Conservation (phyloP, 2,113 vertebrate genomes). For the Fregetta grallaria region DNA sequence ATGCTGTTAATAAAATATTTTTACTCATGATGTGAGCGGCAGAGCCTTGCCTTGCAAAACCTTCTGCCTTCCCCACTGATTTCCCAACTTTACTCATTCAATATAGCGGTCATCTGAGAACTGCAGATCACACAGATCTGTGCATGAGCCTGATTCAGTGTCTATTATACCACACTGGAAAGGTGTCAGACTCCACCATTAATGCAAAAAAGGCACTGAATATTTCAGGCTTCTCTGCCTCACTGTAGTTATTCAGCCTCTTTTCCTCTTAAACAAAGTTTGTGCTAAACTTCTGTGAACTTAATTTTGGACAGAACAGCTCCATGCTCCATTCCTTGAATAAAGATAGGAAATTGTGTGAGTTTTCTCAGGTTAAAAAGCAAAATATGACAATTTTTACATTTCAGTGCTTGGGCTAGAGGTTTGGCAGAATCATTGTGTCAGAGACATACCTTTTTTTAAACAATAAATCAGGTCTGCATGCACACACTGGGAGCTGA, state of each 20-base stretch:
- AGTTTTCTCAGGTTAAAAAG: background rate
- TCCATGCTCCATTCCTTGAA: background rate
- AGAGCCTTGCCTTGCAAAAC: background rate
- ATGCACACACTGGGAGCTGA: background rate
- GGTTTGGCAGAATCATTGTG: background rate
- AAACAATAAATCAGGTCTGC: background rate
- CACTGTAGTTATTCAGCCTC: background rate
- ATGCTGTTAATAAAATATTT: background rate
- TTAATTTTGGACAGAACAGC: background rate
- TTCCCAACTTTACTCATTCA: background rate
- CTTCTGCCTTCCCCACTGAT: background rate
- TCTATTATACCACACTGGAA: fast-evolving
- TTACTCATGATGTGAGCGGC: background rate
- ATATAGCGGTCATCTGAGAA: background rate
- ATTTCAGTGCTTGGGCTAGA: background rate
- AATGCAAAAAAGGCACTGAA: background rate
- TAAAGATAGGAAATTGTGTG: background rate
- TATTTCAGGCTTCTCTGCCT: background rate
- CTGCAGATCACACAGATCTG: background rate
- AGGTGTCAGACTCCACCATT: background rate
- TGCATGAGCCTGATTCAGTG: background rate
- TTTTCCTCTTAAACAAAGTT: background rate
- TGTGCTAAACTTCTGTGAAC: background rate
- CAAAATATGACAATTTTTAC: background rate
- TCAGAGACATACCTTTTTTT: background rate